Evolutionary conservation across 2,113 vertebrate species (phyloP), one percentile per base, ranked within the genome.

Genomic region (Lutjanus erythropterus): DNA sequence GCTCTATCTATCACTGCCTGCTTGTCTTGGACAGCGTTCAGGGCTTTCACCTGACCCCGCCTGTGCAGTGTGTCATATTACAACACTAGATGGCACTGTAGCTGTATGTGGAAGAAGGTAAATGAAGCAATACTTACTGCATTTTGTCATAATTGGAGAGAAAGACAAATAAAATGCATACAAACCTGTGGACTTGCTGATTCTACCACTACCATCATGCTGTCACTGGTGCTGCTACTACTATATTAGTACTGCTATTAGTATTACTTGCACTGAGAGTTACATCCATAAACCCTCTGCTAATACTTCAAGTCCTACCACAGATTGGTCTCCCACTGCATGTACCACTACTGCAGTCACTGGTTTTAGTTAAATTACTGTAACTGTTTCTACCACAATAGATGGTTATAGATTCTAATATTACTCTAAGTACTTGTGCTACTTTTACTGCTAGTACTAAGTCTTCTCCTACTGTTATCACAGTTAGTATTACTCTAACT

Each of bases 61-160:
- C 46, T 1, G 18, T 29, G 31, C 25, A 42, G 58, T 52, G 27
- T 11, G 1, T 53, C 6, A 33, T 14, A 4, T 29, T 9, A 0
- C 27, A 59, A 85, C 90, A 87, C 72, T 69, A 85, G 91, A 41
- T 76, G 87, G 76, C 65, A 61, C 61, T 86, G 52, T 37, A 67
- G 80, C 46, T 73, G 47, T 46, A 18, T 33, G 33, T 49, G 19
- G 39, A 33, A 3, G 2, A 47, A 35, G 18, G 16, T 6, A n/a
- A 49, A 41, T 5, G 25, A 49, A 29, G 37, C 25, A 25, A 21
- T 4, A 11, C 2, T n/a, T 1, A 3, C 1, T 37, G 25, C 4
- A 12, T 33, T 58, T 21, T 39, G 27, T 31, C 44, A 27, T 1
- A 12, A 11, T 3, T n/a, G 14, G 9, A 27, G 19, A 10, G 2